phyloP scores from a whole-genome alignment of 2,113 vertebrate genomes.

The Cacatua alba region DNA sequence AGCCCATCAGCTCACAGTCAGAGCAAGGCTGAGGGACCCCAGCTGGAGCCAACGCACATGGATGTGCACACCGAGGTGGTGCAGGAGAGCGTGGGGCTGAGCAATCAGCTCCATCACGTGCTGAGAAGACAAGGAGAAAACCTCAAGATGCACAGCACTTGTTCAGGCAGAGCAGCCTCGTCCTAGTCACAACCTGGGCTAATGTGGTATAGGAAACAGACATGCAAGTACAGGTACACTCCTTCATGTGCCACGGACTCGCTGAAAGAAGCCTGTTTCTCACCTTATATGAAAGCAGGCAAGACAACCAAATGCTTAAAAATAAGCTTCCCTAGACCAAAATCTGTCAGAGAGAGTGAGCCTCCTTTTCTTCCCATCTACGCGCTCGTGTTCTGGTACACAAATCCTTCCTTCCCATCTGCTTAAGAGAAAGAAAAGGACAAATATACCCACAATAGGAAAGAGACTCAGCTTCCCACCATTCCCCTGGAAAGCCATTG shows the following conservation, averaged over 20 bases:
- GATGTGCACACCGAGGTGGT: rapidly evolving
- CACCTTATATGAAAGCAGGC: background rate
- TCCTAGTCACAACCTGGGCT: background rate
- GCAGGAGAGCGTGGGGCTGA: background rate
- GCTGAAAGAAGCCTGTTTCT: background rate
- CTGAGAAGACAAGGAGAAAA: background rate
- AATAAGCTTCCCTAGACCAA: background rate
- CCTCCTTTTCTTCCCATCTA: background rate
- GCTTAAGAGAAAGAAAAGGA: background rate
- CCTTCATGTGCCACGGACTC: background rate
- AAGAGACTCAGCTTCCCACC: background rate
- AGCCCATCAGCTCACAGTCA: background rate
- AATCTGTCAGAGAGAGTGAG: background rate
- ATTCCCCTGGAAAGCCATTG: background rate
- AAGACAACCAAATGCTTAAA: background rate
- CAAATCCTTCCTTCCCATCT: background rate
- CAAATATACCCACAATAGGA: background rate
- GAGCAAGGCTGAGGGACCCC: background rate
- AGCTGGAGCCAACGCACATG: background rate
- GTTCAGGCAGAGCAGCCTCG: background rate
- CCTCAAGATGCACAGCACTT: background rate
- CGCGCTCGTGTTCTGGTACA: background rate
- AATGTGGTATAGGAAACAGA: rapidly evolving
- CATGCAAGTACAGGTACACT: rapidly evolving
- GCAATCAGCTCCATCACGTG: background rate